Evolutionary conservation across 2,797 vertebrate genomes (phyloP).

Genomic region (Rhinella marina): DNA sequence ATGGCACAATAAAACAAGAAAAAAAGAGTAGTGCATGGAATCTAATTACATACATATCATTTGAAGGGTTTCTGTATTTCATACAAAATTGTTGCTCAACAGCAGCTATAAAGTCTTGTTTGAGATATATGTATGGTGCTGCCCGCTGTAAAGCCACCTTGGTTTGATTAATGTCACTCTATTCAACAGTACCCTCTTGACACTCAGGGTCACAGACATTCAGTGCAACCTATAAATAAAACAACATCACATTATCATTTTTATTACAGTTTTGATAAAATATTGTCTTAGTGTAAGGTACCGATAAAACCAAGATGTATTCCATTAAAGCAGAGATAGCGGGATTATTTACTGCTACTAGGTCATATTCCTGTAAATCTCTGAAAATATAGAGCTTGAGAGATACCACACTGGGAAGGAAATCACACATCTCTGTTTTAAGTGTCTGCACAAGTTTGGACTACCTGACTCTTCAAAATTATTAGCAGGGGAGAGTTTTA

Average conservation of each 20-base stretch:
- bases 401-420: constrained; percentile 39
- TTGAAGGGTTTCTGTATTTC: constrained; percentile 9
- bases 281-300: constrained; percentile 65
- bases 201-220: background rate
- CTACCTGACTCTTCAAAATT: constrained; percentile 24
- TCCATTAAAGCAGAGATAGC: constrained; percentile 63
- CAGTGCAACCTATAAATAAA: constrained; percentile 67
- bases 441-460: constrained; percentile 27
- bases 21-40: background rate
- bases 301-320: constrained; percentile 67
- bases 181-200: constrained; percentile 62
- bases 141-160: constrained; percentile 49
- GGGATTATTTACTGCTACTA: constrained; percentile 67
- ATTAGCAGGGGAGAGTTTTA: background rate
- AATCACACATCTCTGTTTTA: constrained; percentile 29
- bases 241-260: constrained; percentile 67
- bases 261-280: constrained; percentile 69
- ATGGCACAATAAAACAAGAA: background rate
- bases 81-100: constrained; percentile 22
- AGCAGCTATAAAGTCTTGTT: constrained; percentile 41
- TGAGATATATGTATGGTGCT: constrained; percentile 51
- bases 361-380: constrained; percentile 59
- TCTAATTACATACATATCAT: constrained; percentile 20
- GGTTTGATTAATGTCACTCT: constrained; percentile 65
- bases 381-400: constrained; percentile 62